phyloP scores from a whole-genome alignment of 1,140 invertebrate genomes.

The Daktulosphaira vitifoliae region DNA sequence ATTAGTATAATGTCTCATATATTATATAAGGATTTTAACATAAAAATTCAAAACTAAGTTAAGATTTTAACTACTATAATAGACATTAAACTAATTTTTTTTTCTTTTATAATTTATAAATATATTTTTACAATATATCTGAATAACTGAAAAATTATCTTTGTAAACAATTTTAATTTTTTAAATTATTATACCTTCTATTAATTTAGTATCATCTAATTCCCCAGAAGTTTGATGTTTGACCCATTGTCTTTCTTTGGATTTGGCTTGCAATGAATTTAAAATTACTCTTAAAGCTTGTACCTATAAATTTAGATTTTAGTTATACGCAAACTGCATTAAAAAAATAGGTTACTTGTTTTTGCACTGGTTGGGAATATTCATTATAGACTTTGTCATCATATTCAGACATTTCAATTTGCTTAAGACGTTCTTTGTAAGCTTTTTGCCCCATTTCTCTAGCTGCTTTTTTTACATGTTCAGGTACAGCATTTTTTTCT shows the following conservation, averaged over 20 bases:
- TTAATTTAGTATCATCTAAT: slow-evolving; percentile 88
- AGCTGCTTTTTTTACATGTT: slow-evolving; percentile 78
- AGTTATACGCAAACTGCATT: slow-evolving; percentile 45
- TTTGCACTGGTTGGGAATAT: slow-evolving; percentile 66
- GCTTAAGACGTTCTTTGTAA: slow-evolving; percentile 76
- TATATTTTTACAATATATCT: too few species aligned
- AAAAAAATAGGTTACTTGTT: slow-evolving; percentile 51
- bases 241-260: slow-evolving; percentile 87
- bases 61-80: too few species aligned
- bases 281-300: slow-evolving; percentile 53
- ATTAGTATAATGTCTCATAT: too few species aligned
- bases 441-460: slow-evolving; percentile 85
- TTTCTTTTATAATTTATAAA: too few species aligned
- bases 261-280: slow-evolving; percentile 74
- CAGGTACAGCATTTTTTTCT: slow-evolving; percentile 84
- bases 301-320: slow-evolving; percentile 42
- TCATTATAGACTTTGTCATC: slow-evolving; percentile 81
- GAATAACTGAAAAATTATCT: too few species aligned
- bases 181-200: slow-evolving; percentile 61
- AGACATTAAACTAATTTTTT: too few species aligned
- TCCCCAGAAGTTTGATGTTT: slow-evolving; percentile 89
- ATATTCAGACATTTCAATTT: slow-evolving; percentile 92
- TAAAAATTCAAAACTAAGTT: too few species aligned
- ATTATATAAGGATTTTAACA: too few species aligned
- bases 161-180: not conserved